Conservation (phyloP, 2,113 vertebrate genomes). For the Xyrauchen texanus region DNA sequence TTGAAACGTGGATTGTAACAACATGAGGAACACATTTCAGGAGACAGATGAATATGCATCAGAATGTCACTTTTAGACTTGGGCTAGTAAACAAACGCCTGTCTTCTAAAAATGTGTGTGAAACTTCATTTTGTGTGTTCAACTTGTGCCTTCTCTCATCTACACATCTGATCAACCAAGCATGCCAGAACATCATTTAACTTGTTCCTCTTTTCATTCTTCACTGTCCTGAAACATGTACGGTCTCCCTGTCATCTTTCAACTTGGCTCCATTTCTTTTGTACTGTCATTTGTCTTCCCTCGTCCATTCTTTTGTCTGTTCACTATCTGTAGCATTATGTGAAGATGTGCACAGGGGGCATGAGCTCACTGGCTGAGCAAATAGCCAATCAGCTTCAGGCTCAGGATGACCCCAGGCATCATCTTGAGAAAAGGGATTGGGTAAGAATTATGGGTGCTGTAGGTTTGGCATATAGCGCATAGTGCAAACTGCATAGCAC, state of each 20-base stretch:
- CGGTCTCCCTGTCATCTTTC: background rate
- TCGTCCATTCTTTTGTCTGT: conserved; percentile 2
- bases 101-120: no score
- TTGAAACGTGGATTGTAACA: no score
- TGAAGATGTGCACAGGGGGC: conserved; percentile 96
- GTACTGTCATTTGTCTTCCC: background rate
- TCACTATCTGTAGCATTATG: conserved; percentile 81
- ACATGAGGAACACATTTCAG: no score
- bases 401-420: conserved; percentile 85
- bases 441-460: conserved; percentile 79
- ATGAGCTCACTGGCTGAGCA: conserved; percentile 96
- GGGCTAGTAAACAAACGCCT: no score
- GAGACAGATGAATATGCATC: no score
- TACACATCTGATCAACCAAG: background rate
- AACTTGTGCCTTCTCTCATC: background rate
- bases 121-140: no score
- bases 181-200: background rate
- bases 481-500: background rate
- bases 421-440: conserved; percentile 90
- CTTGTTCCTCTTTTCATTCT: background rate
- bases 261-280: conserved; percentile 38
- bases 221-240: background rate
- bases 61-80: no score
- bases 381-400: conserved; percentile 94
- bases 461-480: conserved; percentile 12